A percentile compares a stretch with the other conserved stretches of the same genome.
Evolutionary conservation across 2,113 vertebrate genomes (phyloP).

Genomic region (Pleuronectes platessa): DNA sequence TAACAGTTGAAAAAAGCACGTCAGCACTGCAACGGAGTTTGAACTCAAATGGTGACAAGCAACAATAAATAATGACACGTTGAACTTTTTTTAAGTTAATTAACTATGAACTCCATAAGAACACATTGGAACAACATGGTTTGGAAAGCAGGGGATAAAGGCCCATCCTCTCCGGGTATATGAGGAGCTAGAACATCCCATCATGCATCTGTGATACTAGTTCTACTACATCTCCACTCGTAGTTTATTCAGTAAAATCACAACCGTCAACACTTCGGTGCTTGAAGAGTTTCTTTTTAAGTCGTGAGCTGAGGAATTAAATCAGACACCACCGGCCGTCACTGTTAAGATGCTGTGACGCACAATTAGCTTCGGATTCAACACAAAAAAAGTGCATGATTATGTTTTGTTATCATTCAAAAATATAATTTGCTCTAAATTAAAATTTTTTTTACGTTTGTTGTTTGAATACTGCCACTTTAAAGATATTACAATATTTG

Average conservation of each 20-base stretch:
- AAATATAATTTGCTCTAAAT: slow-evolving; percentile 4
- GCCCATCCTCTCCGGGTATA: slow-evolving; percentile 11
- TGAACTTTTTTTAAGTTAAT: slow-evolving; percentile 46
- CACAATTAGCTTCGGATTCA: no score
- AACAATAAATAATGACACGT: slow-evolving; percentile 75
- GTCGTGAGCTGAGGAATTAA: no score
- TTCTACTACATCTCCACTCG: slow-evolving; percentile 48
- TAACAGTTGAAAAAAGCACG: slow-evolving; percentile 62
- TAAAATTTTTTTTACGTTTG: neutral
- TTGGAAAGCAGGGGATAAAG: slow-evolving; percentile 33
- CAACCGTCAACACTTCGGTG: slow-evolving; percentile 7
- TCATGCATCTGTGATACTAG: slow-evolving; percentile 58
- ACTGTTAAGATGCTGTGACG: no score
- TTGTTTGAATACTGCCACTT: neutral
- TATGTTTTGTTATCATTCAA: slow-evolving; percentile 2
- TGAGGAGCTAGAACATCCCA: slow-evolving; percentile 13
- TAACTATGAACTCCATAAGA: slow-evolving; percentile 22
- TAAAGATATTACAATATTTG: slow-evolving; percentile 3
- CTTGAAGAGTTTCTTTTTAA: no score
- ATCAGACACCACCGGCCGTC: no score
- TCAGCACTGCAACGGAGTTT: slow-evolving; percentile 66
- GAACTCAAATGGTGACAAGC: slow-evolving; percentile 60
- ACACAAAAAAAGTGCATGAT: slow-evolving; percentile 8
- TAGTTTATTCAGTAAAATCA: slow-evolving; percentile 28
- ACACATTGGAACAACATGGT: slow-evolving; percentile 57